These are phyloP conservation scores for Balanococcus diminutus DNA, from an alignment of 2,888 invertebrate genomes.

Conservation along the genomic window DNA sequence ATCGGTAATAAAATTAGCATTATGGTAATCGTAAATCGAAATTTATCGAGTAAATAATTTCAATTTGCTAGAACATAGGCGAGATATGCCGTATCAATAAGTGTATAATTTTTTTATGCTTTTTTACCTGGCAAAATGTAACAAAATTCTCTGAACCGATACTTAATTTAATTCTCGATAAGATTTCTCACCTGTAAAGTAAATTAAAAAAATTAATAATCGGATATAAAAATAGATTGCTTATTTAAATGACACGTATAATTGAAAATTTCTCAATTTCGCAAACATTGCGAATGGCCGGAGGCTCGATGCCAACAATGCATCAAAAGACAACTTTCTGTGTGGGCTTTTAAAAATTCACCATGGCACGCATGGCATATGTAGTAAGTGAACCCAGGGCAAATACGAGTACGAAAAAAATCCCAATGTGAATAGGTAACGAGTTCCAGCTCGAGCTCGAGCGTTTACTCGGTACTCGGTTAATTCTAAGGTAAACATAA, in stretches of 20 bases:
- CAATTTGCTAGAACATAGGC: background rate
- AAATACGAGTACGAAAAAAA: background rate
- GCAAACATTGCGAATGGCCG: background rate
- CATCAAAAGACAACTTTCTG: background rate
- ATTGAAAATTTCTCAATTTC: slow-evolving; percentile 9
- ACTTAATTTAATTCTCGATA: background rate
- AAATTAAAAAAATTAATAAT: slow-evolving; percentile 20
- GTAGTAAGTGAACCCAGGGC: background rate
- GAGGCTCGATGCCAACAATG: slow-evolving; percentile 17
- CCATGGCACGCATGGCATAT: background rate
- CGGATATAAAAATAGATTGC: background rate
- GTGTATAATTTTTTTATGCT: background rate
- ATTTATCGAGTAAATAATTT: background rate
- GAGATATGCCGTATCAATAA: background rate
- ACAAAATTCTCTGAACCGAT: background rate
- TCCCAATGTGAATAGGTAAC: background rate
- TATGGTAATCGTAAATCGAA: slow-evolving; percentile 1
- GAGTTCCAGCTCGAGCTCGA: background rate
- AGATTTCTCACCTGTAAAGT: slow-evolving; percentile 23
- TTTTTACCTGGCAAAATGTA: background rate
- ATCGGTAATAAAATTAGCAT: slow-evolving; percentile 25
- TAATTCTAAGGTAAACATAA: background rate
- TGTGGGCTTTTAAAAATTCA: slow-evolving; percentile 21
- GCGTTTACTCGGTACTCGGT: background rate
- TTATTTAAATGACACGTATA: slow-evolving; percentile 1